These are phyloP conservation scores for Megastigmus dorsalis DNA, from an alignment of 2,888 invertebrate genomes.

Conservation along the genomic window DNA sequence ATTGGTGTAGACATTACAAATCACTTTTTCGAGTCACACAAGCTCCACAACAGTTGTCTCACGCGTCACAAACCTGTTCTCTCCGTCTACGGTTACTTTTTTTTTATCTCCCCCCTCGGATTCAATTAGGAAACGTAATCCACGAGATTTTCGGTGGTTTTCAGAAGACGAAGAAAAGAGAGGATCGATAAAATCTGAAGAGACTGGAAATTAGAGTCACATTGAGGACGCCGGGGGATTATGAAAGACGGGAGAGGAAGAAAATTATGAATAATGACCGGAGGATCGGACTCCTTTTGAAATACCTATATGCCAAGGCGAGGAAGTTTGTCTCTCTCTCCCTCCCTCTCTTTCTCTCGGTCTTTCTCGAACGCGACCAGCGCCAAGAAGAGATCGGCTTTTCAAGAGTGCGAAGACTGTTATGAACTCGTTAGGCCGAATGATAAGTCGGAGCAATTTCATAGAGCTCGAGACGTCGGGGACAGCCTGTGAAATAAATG, in stretches of 20 bases:
- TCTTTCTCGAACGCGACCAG: slow-evolving; percentile 1
- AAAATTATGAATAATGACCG: slow-evolving; percentile 53
- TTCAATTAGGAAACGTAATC: slow-evolving; percentile 28
- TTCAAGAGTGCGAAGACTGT: slow-evolving; percentile 65
- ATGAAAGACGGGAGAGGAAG: background rate
- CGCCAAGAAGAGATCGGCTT: slow-evolving; percentile 55
- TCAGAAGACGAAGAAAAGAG: background rate
- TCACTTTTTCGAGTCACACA: slow-evolving; percentile 10
- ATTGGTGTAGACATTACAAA: slow-evolving; percentile 35
- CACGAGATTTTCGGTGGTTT: slow-evolving; percentile 30
- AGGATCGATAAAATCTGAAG: background rate
- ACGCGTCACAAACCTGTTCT: slow-evolving; percentile 15
- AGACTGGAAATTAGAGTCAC: slow-evolving; percentile 30
- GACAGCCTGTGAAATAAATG: slow-evolving; percentile 17
- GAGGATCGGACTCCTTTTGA: slow-evolving; percentile 46
- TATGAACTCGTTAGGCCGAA: slow-evolving; percentile 71
- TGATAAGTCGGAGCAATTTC: slow-evolving; percentile 73
- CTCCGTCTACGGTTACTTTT: too few species aligned
- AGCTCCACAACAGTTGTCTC: background rate
- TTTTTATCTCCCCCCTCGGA: too few species aligned
- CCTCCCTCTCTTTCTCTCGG: background rate
- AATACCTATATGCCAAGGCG: slow-evolving; percentile 57
- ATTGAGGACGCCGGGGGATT: slow-evolving; percentile 9
- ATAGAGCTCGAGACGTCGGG: slow-evolving; percentile 53
- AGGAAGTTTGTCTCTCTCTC: background rate